Conservation (phyloP, 2,888 invertebrate species). For the Mesoligia furuncula region DNA sequence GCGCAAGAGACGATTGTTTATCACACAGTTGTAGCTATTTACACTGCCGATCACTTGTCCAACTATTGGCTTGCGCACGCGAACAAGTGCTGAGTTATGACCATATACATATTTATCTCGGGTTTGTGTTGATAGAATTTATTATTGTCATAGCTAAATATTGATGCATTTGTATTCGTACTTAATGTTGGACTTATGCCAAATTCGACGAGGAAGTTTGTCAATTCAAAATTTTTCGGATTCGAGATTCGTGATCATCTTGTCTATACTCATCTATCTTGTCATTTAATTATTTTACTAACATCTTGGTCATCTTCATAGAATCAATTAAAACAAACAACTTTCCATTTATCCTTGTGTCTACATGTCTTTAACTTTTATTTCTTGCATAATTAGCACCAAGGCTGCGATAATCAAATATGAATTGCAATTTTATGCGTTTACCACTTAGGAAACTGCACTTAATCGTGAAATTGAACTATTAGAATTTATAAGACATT, state of each 20-base stretch:
- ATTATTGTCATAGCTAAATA: conserved; percentile 28
- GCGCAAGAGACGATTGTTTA: conserved; percentile 78
- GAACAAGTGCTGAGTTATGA: conserved; percentile 66
- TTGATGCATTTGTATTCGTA: conserved; percentile 26
- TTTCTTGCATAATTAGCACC: conserved; percentile 24
- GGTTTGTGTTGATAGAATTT: conserved; percentile 35
- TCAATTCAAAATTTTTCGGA: neutral
- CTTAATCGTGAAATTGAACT: conserved; percentile 47
- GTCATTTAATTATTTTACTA: neutral
- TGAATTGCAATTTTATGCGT: conserved; percentile 54
- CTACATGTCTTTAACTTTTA: conserved; percentile 21
- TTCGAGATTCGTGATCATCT: neutral
- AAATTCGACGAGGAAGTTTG: neutral
- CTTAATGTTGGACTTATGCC: neutral
- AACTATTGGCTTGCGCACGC: conserved; percentile 62
- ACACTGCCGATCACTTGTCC: conserved; percentile 70
- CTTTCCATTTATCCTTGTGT: neutral
- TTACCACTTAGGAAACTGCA: conserved; percentile 46
- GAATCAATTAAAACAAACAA: neutral
- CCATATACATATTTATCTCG: conserved; percentile 53
- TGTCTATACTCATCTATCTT: neutral
- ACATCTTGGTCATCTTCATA: neutral
- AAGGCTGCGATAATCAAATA: conserved; percentile 46
- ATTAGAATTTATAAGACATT: conserved; percentile 39
- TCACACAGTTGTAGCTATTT: conserved; percentile 73